These are phyloP conservation scores for Poecile montanus DNA, from an alignment of 2,797 vertebrate genomes.

Conservation along the genomic window DNA sequence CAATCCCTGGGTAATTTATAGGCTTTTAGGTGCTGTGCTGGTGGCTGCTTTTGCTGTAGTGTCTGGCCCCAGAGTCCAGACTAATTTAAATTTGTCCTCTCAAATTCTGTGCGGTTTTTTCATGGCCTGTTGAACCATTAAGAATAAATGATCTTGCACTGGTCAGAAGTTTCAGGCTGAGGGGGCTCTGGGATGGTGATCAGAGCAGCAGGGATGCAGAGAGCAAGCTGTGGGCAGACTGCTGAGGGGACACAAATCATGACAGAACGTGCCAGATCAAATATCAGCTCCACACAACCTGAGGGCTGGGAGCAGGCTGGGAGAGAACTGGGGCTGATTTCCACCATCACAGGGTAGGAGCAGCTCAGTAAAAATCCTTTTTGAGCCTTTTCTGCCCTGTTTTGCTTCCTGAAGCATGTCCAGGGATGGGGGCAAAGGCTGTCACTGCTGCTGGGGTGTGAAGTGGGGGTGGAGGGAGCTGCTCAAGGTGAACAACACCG, in stretches of 20 bases:
- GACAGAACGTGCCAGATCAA: neutral
- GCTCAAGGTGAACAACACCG: slow-evolving; percentile 15
- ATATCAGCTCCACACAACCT: neutral
- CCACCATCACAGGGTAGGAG: neutral
- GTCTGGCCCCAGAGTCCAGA: neutral
- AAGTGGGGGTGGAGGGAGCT: neutral
- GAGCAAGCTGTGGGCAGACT: rapidly evolving
- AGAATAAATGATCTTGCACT: neutral
- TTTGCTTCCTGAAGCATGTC: neutral
- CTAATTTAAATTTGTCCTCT: neutral
- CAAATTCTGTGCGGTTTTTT: rapidly evolving
- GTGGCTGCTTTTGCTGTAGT: neutral
- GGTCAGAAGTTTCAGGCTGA: neutral
- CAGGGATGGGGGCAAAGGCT: neutral
- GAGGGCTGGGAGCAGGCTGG: neutral
- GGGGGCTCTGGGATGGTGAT: neutral
- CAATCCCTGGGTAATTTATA: neutral
- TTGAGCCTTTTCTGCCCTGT: neutral
- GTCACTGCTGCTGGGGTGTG: neutral
- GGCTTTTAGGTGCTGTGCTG: neutral
- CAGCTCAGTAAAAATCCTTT: neutral
- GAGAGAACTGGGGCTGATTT: neutral
- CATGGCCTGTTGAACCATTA: neutral
- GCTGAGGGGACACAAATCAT: neutral
- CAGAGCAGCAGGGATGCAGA: neutral